phyloP scores from a whole-genome alignment of 1,140 invertebrate genomes.

The Idris sp. region DNA sequence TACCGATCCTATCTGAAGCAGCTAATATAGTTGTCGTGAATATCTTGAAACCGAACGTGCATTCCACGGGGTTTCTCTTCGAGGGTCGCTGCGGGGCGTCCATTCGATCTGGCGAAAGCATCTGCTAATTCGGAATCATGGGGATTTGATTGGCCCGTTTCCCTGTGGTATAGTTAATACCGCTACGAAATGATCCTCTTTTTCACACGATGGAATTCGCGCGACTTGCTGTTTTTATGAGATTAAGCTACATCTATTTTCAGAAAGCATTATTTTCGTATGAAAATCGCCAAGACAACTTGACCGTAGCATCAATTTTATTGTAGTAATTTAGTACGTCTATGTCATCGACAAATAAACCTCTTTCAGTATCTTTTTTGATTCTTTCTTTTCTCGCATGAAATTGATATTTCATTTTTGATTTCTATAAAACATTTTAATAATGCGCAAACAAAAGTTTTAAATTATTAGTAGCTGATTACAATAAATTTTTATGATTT shows the following conservation, averaged over 20 bases:
- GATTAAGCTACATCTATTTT: constrained; percentile 52
- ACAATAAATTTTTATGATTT: no score
- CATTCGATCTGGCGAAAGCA: constrained; percentile 78
- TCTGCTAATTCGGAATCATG: constrained; percentile 80
- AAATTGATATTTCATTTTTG: constrained; percentile 11
- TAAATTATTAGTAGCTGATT: no score
- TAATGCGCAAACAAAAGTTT: no score
- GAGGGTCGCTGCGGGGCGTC: constrained; percentile 75
- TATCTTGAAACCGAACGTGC: constrained; percentile 74
- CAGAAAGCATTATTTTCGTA: constrained; percentile 45
- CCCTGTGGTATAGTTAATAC: constrained; percentile 64
- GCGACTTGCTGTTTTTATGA: constrained; percentile 59
- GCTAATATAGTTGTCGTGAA: constrained; percentile 80
- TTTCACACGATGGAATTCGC: constrained; percentile 65
- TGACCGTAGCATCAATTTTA: constrained; percentile 34
- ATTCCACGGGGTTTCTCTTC: constrained; percentile 74
- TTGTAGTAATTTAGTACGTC: constrained; percentile 17
- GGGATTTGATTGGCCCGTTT: constrained; percentile 77
- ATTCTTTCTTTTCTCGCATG: constrained; percentile 19
- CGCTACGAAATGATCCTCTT: constrained; percentile 60
- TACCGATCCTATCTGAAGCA: constrained; percentile 76
- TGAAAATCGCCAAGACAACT: constrained; percentile 39
- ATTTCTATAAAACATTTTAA: no score
- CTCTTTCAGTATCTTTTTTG: background rate
- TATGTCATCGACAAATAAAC: constrained; percentile 28